Base-by-base conservation (phyloP, 1,140 invertebrate genomes). In the Orchestia grillus region DNA sequence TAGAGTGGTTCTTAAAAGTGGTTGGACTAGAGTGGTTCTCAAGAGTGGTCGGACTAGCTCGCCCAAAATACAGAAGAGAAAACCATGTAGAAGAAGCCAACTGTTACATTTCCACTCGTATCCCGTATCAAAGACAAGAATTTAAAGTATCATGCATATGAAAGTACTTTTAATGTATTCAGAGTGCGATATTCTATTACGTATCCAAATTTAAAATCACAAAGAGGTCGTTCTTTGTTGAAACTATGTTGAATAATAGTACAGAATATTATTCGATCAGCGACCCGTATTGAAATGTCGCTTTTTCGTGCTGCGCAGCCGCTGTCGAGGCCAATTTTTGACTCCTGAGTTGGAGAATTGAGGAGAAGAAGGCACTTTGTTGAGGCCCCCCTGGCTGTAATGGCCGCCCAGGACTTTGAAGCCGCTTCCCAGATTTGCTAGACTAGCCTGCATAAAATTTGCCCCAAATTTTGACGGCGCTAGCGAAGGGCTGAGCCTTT, bases 401-500 rank as follows among this genome's bases (percentile, higher is more conserved):
- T 91, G 88, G 88, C 88, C 23, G 41, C 23, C 19, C 88, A 42
- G 88, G 23, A 91, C 88, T 91, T 91, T 91, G 88, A 91, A 43
- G 88, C 88, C 44, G 88, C 88, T 44, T 16, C 19, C 41, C 88
- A 91, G 88, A 91, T 91, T 91, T 91, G 88, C 88, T 91, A 6
- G 88, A 91, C 88, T 91, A 42, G 19, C 88, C 4, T 91, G 41
- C 88, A 91, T 91, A 91, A 91, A 91, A 91, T 91, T 91, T 91
- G 88, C 19, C 88, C 41, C 41, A 91, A 91, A 91, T 42, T 91
- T 91, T 91, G 88, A 91, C 42, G 88, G 41, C 44, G 41, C 88
- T 36, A 43, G 44, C 88, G 42, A 44, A 91, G 44, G 23, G 44
- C 44, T 42, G 88, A 42, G 88, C 88, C 44, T 91, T 91, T 44